These are phyloP conservation scores for Plodia interpunctella DNA, from an alignment of 1,140 invertebrate species.

Conservation along the genomic window DNA sequence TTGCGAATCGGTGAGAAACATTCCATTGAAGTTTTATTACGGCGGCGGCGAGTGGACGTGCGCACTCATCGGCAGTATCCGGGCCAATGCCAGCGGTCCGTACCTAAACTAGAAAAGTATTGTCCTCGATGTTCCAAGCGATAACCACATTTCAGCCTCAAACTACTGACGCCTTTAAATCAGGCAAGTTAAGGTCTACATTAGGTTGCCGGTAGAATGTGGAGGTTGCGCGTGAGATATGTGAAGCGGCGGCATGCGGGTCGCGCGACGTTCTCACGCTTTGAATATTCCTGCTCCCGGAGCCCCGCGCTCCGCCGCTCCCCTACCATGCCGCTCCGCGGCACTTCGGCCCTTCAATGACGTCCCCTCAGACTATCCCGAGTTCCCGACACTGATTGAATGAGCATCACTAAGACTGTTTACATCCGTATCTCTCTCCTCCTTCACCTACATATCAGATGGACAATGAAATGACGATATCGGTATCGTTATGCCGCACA, in stretches of 20 bases:
- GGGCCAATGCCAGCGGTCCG: slow-evolving; percentile 67
- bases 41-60: slow-evolving; percentile 50
- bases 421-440: slow-evolving; percentile 42
- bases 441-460: slow-evolving; percentile 3
- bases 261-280: slow-evolving; percentile 73
- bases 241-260: slow-evolving; percentile 72
- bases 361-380: slow-evolving; percentile 51
- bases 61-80: slow-evolving; percentile 65
- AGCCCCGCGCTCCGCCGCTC: slow-evolving; percentile 32
- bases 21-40: slow-evolving; percentile 28
- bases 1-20: slow-evolving; percentile 22
- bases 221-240: slow-evolving; percentile 74
- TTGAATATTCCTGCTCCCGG: slow-evolving; percentile 73
- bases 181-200: slow-evolving; percentile 33
- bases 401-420: slow-evolving; percentile 61
- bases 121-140: slow-evolving; percentile 72
- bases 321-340: no score
- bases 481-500: background rate
- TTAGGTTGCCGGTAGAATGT: slow-evolving; percentile 25
- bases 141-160: slow-evolving; percentile 50
- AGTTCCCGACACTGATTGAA: slow-evolving; percentile 60
- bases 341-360: slow-evolving; percentile 59
- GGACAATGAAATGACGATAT: background rate
- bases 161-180: slow-evolving; percentile 37
- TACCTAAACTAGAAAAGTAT: slow-evolving; percentile 75